A percentile compares a stretch with the other conserved stretches of the same genome.
phyloP scores from a whole-genome alignment of 1,140 invertebrate species.

The Drosophila suzukii region DNA sequence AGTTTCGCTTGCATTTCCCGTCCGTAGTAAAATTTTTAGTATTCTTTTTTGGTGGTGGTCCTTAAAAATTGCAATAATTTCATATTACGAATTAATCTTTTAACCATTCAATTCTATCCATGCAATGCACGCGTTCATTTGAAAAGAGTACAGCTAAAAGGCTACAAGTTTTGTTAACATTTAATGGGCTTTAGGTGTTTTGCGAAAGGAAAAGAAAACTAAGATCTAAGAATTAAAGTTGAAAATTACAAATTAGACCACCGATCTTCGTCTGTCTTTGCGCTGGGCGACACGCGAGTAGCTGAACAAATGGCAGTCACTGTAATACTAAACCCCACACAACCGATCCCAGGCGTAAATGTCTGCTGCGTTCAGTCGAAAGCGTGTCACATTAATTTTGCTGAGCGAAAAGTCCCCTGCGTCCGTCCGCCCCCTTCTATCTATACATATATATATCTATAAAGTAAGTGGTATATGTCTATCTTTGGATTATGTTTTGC shows the following conservation, averaged over 20 bases:
- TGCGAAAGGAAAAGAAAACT: slow-evolving; percentile 26
- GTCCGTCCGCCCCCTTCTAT: slow-evolving; percentile 36
- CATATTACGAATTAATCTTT: slow-evolving; percentile 6
- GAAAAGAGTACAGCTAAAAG: slow-evolving; percentile 37
- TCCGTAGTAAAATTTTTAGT: slow-evolving; percentile 28
- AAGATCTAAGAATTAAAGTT: slow-evolving; percentile 29
- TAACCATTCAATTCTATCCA: slow-evolving; percentile 26
- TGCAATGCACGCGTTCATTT: slow-evolving; percentile 69
- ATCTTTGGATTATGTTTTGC: slow-evolving; percentile 57
- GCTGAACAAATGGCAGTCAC: slow-evolving; percentile 57
- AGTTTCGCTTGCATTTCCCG: slow-evolving; percentile 21
- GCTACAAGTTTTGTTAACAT: slow-evolving; percentile 39
- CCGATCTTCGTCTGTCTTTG: slow-evolving; percentile 68
- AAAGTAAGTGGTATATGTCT: slow-evolving; percentile 45
- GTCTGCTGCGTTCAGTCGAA: slow-evolving; percentile 71
- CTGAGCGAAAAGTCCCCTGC: slow-evolving; percentile 84
- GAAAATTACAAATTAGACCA: slow-evolving; percentile 30
- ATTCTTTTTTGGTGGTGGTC: slow-evolving; percentile 37
- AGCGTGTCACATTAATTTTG: slow-evolving; percentile 85
- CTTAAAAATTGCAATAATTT: slow-evolving; percentile 8
- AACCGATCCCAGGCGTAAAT: slow-evolving; percentile 37
- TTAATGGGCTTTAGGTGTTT: slow-evolving; percentile 65
- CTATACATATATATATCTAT: slow-evolving; percentile 18
- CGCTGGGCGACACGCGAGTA: slow-evolving; percentile 84
- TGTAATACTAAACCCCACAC: slow-evolving; percentile 34